These are phyloP conservation scores for Drosophila kohkoa DNA, from an alignment of 1,140 invertebrate genomes.

Conservation along the genomic window DNA sequence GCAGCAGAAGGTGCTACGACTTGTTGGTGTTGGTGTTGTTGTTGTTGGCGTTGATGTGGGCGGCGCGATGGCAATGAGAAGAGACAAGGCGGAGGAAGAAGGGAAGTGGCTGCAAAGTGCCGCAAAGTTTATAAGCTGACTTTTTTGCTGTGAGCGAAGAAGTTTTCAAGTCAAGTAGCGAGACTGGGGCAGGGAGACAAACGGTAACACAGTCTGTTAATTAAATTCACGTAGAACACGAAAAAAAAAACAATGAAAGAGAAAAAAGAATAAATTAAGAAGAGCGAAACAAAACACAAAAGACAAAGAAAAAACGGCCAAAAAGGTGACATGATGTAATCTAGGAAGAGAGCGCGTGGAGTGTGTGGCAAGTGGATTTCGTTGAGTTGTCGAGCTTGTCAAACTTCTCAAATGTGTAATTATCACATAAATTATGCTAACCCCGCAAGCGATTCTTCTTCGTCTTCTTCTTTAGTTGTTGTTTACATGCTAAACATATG, in stretches of 20 bases:
- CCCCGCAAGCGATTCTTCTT: neutral
- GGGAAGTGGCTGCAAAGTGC: constrained; percentile 19
- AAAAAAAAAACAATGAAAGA: constrained; percentile 1
- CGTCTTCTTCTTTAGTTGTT: neutral
- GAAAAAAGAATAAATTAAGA: constrained; percentile 27
- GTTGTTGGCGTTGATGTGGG: neutral
- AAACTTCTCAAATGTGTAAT: constrained; percentile 24
- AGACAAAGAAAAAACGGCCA: constrained; percentile 3
- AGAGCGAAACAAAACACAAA: constrained; percentile 8
- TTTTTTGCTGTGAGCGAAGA: constrained; percentile 28
- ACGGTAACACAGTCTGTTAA: constrained; percentile 49
- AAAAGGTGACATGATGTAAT: constrained; percentile 52
- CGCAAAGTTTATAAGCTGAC: constrained; percentile 44
- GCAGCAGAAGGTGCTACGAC: constrained; percentile 22
- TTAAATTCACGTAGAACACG: constrained; percentile 43
- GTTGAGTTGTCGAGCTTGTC: constrained; percentile 7
- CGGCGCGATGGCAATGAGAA: neutral
- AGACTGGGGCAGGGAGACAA: neutral
- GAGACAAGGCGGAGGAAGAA: too few relatives aligned
- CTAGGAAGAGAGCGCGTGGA: constrained; percentile 10
- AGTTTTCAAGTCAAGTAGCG: constrained; percentile 38
- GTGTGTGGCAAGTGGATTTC: constrained; percentile 29
- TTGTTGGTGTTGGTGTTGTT: too few relatives aligned
- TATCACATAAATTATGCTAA: constrained; percentile 45
- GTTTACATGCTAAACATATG: constrained; percentile 33